Evolutionary conservation across 2,888 invertebrate genomes (phyloP), one percentile per base, ranked within the genome.

Genomic region (Tuta absoluta): DNA sequence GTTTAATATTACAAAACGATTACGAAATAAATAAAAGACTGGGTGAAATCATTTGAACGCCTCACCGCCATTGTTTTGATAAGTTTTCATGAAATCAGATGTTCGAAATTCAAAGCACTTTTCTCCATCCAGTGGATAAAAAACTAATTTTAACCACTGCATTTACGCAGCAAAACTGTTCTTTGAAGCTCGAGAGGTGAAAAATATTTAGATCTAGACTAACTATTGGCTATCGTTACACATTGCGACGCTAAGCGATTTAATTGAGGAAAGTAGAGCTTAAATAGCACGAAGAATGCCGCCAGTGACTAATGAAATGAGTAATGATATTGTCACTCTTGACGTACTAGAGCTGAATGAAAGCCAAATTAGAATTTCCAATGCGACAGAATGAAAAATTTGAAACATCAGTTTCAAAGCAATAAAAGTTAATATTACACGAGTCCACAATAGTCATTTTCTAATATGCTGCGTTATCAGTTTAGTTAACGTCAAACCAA

Each of bases 401-500:
- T 60, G 53, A 70, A 64, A 68, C 63, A 78, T 75, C 80, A 84
- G 78, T 77, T 84, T 80, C 38, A 21, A 71, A 75, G 64, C 62
- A 51, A 62, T 66, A 67, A 68, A 72, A 74, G 72, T 68, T 65
- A 75, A 71, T 67, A 71, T 11, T 5, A 49, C 21, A 49, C 19
- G 49, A 63, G 71, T 38, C 49, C 51, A 23, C 37, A 45, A 28
- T 49, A 28, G 38, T 57, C 19, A 41, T 49, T 64, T 38, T 14
- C 14, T 41, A 41, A 19, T 51, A 21, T 5, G 66, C 66, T 72
- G 72, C 72, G 74, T 80, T 83, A 84, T 84, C 81, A 77, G 73
- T 75, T 75, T 72, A 75, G 77, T 78, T 74, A 78, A 74, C 76
- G 72, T 78, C 75, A 77, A 74, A 76, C 71, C 76, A 68, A 72